Evolutionary conservation across 1,140 invertebrate genomes (phyloP), one percentile per base, ranked within the genome.

Genomic region (Brachionus sp.): DNA sequence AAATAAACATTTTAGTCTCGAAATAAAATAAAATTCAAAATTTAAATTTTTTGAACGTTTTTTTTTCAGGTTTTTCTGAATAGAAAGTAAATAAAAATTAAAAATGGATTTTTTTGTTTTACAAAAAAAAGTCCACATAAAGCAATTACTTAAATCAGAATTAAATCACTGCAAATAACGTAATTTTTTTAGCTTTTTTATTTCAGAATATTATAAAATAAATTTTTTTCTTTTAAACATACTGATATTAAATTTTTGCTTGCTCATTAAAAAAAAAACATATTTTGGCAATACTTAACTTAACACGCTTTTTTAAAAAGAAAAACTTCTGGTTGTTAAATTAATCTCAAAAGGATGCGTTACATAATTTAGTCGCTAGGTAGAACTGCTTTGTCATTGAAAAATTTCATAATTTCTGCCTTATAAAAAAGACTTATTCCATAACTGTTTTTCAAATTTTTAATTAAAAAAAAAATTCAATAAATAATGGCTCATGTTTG

Each of bases 401-500:
- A 10, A 3, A 9, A 75, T 75, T 75, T 75, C 39, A 75, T 25
- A 46, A 42, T 16, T 16, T 35, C 33, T 68, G 33, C n/a, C 68
- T 16, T 25, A 25, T 46, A 75, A 75, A 23, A 75, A 16, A 46
- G 23, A 23, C 25, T 37, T 35, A 35, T 35, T 68, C 35, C 35
- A 68, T n/a, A 23, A 19, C 42, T 46, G 44, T 75, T 75, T 46
- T 75, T n/a, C 7, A 46, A 25, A 46, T 39, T 39, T 42, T 44
- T n/a, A 16, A 12, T 70, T 37, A 3, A 37, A 29, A 35, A 13
- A 46, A 75, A 46, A 75, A 46, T 12, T 29, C 39, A 75, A 9
- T 12, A 50, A 10, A 5, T 12, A 46, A 75, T 75, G 70, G 70
- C 70, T 25, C 70, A 75, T 75, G 25, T 75, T 75, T 75, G 70